Conservation (phyloP, 2,113 vertebrate species). For the Petaurus breviceps region DNA sequence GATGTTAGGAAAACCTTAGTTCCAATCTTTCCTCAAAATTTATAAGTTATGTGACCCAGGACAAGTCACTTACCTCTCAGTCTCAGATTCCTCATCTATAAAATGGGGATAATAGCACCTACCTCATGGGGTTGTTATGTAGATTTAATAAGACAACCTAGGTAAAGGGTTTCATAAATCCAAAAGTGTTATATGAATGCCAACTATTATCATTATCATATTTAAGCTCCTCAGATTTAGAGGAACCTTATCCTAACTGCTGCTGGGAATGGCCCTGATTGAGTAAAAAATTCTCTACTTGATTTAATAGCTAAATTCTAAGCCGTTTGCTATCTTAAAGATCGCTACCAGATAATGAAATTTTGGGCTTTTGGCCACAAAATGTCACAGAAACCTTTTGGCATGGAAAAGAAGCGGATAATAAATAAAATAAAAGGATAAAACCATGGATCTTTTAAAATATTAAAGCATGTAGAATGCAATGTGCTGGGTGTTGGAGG, state of each 20-base stretch:
- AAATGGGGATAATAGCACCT: neutral
- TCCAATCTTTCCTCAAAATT: neutral
- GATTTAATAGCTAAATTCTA: neutral
- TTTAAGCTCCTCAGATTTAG: neutral
- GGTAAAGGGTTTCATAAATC: neutral
- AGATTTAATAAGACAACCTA: neutral
- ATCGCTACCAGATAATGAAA: neutral
- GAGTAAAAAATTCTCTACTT: neutral
- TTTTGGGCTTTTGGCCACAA: neutral
- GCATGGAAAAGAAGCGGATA: neutral
- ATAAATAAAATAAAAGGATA: neutral
- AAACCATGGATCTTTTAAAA: neutral
- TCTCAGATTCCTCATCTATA: neutral
- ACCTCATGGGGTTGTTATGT: neutral
- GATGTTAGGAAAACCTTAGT: neutral
- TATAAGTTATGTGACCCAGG: neutral
- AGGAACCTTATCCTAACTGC: too few species aligned
- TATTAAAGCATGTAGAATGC: neutral
- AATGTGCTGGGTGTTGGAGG: neutral
- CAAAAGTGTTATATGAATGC: neutral
- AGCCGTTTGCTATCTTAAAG: neutral
- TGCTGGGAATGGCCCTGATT: neutral
- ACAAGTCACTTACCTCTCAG: too few species aligned
- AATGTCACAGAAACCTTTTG: neutral
- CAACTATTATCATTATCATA: neutral